Evolutionary conservation across 2,888 invertebrate species (phyloP), one percentile per base, ranked within the genome.

Genomic region (Coelinius sp.): DNA sequence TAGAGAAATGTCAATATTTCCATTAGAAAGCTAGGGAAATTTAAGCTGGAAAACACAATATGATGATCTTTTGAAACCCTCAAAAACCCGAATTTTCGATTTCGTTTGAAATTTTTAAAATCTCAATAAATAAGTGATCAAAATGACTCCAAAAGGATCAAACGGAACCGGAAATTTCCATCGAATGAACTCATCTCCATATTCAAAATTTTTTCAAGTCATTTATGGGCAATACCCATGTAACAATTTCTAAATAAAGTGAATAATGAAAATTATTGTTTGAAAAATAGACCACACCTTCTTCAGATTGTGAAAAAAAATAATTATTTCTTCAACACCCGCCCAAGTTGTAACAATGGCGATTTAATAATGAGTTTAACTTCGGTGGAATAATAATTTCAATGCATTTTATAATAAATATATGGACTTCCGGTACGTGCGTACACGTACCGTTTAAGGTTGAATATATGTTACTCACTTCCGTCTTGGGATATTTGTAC

Each of bases 401-500:
- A 59, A 59, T 59, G 59, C 31, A 59, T 31, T 59, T 59, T 59
- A 44, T 49, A 66, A 71, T 71, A 66, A 56, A 71, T 65, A 66
- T 59, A 71, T 59, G 66, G 71, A 71, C 71, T 68, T 71, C 71
- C 71, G 71, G 71, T 59, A 72, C 72, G 72, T 72, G 72, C 38
- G 68, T 41, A 68, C 72, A 72, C 72, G 72, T 72, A 72, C 25
- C 59, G 59, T 35, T 59, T 59, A 59, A 59, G 59, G 59, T 17
- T 35, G 31, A 31, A 59, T 27, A 27, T 59, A 35, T 59, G 31
- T 59, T 67, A 76, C 79, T 78, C 78, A 85, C 85, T 83, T 80
- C 84, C 83, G 76, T 86, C 86, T 78, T 85, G 86, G 38, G 85
- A 83, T 77, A 86, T 86, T 78, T 85, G 86, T 78, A 86, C 84